phyloP scores from a whole-genome alignment of 2,113 vertebrate genomes.

The Speoplatyrhinus poulsoni region DNA sequence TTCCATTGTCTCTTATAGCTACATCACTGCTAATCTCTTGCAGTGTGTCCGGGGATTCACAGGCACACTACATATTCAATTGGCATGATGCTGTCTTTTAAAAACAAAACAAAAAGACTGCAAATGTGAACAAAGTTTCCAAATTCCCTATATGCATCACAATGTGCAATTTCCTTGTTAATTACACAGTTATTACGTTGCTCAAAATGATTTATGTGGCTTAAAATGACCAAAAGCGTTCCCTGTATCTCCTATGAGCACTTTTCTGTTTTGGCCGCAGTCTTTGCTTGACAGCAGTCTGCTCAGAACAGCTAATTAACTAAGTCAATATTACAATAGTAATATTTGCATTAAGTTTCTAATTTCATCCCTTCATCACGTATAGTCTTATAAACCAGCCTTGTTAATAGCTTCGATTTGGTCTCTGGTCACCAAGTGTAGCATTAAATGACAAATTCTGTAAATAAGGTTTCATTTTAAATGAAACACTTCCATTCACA shows the following conservation, averaged over 20 bases:
- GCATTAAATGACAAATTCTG: not conserved
- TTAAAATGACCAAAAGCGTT: conserved; percentile 6
- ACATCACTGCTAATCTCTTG: too few relatives aligned
- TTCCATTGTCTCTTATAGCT: too few relatives aligned
- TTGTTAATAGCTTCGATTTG: too few relatives aligned
- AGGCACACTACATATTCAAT: not conserved
- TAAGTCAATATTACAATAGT: not conserved
- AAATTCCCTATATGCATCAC: conserved; percentile 24
- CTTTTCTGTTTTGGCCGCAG: conserved; percentile 50
- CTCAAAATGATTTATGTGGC: conserved; percentile 8
- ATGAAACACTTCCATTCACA: not conserved
- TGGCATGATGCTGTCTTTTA: not conserved
- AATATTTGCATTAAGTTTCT: not conserved
- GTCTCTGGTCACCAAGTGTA: too few relatives aligned
- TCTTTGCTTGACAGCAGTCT: conserved; percentile 38
- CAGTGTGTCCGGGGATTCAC: too few relatives aligned
- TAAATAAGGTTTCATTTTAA: not conserved
- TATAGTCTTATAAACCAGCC: not conserved
- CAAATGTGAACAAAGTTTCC: not conserved
- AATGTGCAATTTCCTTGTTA: conserved; percentile 56
- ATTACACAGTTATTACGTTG: conserved; percentile 59
- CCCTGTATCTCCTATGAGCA: conserved; percentile 29
- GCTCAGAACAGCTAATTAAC: conserved; percentile 1
- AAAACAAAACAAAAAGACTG: not conserved
- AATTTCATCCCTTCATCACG: not conserved